These are phyloP conservation scores for Aspidiotus destructor DNA, from an alignment of 2,888 invertebrate genomes.

Conservation along the genomic window DNA sequence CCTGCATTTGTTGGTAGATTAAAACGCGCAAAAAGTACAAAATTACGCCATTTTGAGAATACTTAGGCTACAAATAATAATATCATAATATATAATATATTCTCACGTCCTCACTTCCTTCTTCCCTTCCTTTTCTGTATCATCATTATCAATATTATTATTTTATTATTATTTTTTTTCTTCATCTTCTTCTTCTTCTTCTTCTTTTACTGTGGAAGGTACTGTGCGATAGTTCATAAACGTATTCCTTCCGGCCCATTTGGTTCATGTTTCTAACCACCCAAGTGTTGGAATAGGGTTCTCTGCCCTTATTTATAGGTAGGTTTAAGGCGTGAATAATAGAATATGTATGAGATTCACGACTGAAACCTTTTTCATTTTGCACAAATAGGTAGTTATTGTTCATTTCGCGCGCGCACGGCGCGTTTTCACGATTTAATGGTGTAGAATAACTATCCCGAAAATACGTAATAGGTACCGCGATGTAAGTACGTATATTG, in stretches of 20 bases:
- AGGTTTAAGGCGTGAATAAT: conserved; percentile 29
- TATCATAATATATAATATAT: not conserved
- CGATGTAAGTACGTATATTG: too few relatives aligned
- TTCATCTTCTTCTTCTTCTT: not conserved
- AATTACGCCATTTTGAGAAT: too few relatives aligned
- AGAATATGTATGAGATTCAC: conserved; percentile 11
- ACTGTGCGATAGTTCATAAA: conserved; percentile 17
- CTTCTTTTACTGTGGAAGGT: not conserved
- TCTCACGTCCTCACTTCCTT: not conserved
- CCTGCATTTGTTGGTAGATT: too few relatives aligned
- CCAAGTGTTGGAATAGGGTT: conserved; percentile 27
- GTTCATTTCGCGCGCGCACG: not conserved
- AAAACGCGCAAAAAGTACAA: too few relatives aligned
- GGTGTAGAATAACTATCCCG: too few relatives aligned
- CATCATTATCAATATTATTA: not conserved
- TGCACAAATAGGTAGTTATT: not conserved
- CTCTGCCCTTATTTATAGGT: conserved; percentile 30
- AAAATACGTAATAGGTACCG: too few relatives aligned
- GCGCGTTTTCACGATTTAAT: too few relatives aligned
- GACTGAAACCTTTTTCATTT: conserved; percentile 15
- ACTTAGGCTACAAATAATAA: too few relatives aligned
- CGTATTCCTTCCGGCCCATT: conserved; percentile 31
- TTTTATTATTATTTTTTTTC: not conserved
- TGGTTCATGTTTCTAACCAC: conserved; percentile 31
- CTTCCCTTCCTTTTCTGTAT: not conserved